phyloP scores from a whole-genome alignment of 2,888 invertebrate species.

The Patella caerulea region DNA sequence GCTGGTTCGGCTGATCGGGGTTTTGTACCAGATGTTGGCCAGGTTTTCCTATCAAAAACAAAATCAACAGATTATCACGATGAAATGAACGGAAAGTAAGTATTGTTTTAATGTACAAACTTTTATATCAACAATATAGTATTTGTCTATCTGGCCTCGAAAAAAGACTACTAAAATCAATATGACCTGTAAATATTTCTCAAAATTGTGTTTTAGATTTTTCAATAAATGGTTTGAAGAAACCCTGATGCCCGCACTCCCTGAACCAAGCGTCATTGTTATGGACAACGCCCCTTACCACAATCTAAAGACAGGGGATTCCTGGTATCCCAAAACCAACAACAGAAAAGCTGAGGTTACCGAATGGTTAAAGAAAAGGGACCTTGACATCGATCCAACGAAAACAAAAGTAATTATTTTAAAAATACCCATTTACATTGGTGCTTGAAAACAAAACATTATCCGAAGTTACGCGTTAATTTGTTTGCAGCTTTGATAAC shows the following conservation, averaged over 20 bases:
- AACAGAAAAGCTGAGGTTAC: background rate
- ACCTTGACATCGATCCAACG: background rate
- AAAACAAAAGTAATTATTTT: no score
- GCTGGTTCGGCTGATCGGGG: background rate
- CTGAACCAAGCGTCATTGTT: no score
- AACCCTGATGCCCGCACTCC: no score
- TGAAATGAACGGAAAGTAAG: background rate
- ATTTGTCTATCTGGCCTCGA: no score
- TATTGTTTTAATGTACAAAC: background rate
- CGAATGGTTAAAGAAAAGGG: background rate
- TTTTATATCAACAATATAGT: background rate
- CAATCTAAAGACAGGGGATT: background rate
- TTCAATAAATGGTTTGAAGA: no score
- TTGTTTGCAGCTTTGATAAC: background rate
- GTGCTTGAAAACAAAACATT: no score
- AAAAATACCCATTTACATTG: no score
- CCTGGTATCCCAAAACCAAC: background rate
- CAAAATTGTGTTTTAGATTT: no score
- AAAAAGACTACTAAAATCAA: no score
- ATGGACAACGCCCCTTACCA: background rate
- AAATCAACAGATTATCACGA: background rate
- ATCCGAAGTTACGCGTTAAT: background rate
- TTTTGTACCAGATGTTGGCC: background rate
- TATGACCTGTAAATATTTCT: no score
- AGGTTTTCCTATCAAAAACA: background rate